Base-by-base conservation (phyloP, 2,888 invertebrate species). In the Callosobruchus maculatus region DNA sequence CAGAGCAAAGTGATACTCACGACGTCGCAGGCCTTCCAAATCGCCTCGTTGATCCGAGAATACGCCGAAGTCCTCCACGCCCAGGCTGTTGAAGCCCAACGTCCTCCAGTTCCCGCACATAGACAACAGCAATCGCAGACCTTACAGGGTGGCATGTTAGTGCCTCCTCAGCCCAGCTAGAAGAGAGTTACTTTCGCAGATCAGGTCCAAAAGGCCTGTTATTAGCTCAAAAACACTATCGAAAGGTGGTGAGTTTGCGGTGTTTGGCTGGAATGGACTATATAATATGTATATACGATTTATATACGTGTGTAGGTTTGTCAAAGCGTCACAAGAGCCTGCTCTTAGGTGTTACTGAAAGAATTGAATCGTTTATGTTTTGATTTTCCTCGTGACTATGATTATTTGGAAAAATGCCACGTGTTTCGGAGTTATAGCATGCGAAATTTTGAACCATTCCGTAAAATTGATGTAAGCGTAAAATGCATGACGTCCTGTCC, bases 11-110 rank as follows among this genome's bases (percentile, higher is more conserved):
- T 97, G 76, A 96, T 97, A 85, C 91, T 98, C 78, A 95, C 96
- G 74, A 97, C 97, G 7, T 95, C 96, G 4, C 86, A 97, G 94
- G 97, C 97, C 76, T 95, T 95, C 88, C 97, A 97, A 89, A 97
- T 97, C 85, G 95, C 96, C 74, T 96, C 95, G 74, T 90, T 97
- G 77, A 96, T 97, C 82, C 93, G 95, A 84, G 97, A 97, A 88
- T 97, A 97, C 88, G 92, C 92, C 80, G 92, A 93, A 85, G 93
- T 93, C 71, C 74, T 82, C 68, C 81, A 82, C 70, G 81, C 80
- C 20, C 80, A 80, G 70, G 80, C 80, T 21, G 22, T 21, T 2
- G 74, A 68, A 20, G 21, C 22, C 22, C 68, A 68, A 68, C 49
- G 49, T 18, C 49, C 49, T 49, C 49, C 49, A 49, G 49, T 49